Evolutionary conservation across 2,888 invertebrate genomes (phyloP).

Genomic region (Rotaria magnacalcarata): DNA sequence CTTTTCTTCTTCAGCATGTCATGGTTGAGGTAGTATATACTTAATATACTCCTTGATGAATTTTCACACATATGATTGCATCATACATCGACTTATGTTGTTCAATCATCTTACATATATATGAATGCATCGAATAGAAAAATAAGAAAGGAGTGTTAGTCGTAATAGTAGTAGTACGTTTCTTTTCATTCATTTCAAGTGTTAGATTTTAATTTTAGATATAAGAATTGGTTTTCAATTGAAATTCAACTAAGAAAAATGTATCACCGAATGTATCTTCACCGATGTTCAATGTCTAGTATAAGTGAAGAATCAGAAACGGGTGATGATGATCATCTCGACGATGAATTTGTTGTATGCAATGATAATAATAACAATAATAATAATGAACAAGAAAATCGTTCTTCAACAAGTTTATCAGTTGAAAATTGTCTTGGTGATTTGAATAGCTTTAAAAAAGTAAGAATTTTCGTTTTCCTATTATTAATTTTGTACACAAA

Average conservation of each 20-base stretch:
- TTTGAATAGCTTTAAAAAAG: not conserved
- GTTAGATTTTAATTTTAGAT: not conserved
- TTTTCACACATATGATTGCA: conserved; percentile 3
- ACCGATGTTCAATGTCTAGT: not conserved
- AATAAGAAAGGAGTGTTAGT: not conserved
- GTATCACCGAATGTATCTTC: not conserved
- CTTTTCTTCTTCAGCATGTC: not conserved
- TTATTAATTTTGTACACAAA: not conserved
- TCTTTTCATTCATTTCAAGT: not conserved
- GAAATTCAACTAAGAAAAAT: not conserved
- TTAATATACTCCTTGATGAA: not conserved
- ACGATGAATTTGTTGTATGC: not conserved
- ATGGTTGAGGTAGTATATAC: not conserved
- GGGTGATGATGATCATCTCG: not conserved
- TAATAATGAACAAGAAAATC: not conserved
- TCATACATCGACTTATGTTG: conserved; percentile 2
- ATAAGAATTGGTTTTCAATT: not conserved
- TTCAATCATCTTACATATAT: not conserved
- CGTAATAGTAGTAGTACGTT: not conserved
- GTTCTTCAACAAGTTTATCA: not conserved
- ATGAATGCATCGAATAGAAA: not conserved
- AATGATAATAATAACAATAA: not conserved
- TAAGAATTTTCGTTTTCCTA: not conserved
- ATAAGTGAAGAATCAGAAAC: conserved; percentile 20
- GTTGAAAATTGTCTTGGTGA: conserved; percentile 16